A percentile compares a stretch with the other conserved stretches of the same genome.
Evolutionary conservation across 2,888 invertebrate genomes (phyloP).

Genomic region (Diarsia mendica): DNA sequence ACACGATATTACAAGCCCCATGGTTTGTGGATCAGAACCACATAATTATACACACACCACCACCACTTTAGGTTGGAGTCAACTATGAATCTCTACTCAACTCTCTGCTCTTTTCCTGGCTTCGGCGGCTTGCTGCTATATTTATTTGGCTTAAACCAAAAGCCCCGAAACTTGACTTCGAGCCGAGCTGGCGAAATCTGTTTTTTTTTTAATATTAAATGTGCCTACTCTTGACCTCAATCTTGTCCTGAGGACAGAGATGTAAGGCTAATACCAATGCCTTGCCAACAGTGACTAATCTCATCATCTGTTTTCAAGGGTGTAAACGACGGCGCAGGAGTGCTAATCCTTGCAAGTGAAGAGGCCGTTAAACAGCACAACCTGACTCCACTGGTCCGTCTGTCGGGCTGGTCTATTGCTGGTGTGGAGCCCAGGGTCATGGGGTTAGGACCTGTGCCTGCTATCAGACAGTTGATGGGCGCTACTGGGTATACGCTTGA

Average conservation of each 20-base stretch:
- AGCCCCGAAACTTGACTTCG: neutral
- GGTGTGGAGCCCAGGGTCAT: conserved; percentile 98
- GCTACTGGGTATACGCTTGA: conserved; percentile 93
- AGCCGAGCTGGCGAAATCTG: neutral
- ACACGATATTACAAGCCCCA: neutral
- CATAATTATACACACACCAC: neutral
- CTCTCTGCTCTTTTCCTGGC: neutral
- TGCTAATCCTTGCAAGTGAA: conserved; percentile 96
- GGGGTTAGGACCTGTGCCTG: conserved; percentile 99
- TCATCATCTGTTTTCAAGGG: conserved; percentile 90
- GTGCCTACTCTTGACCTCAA: too few relatives aligned
- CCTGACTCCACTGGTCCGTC: conserved; percentile 95
- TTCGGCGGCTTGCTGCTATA: neutral
- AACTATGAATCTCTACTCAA: neutral
- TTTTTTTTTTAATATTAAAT: too few relatives aligned
- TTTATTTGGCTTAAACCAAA: neutral
- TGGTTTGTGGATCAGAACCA: neutral
- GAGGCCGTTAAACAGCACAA: conserved; percentile 93
- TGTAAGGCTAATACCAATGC: too few relatives aligned
- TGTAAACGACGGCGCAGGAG: conserved; percentile 98
- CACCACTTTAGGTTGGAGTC: neutral
- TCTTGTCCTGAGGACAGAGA: too few relatives aligned
- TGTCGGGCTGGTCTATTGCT: conserved; percentile 96
- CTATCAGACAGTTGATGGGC: conserved; percentile 95
- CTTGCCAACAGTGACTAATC: neutral